Evolutionary conservation across 2,113 vertebrate genomes (phyloP), one percentile per base, ranked within the genome.

Genomic region (Hyperoodon ampullatus): DNA sequence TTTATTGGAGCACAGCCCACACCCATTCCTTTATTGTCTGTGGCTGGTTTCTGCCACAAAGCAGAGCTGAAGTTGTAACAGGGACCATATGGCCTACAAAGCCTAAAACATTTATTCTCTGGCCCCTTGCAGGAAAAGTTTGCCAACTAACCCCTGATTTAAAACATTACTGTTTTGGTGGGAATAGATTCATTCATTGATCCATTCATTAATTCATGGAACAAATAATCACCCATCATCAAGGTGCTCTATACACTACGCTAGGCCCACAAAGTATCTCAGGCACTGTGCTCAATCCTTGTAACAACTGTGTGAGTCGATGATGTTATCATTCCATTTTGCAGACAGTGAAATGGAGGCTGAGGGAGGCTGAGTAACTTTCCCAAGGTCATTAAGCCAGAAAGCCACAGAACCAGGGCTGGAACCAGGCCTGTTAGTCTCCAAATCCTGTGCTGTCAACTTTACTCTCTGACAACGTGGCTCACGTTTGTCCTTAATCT

Each of bases 91-190:
- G 95, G 89, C 44, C 55, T 53, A 18, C 63, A 89, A 75, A 89
- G 19, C 60, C 91, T 95, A 78, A 83, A 77, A 61, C 83, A 75
- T 96, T 95, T 94, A 84, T 80, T 96, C 55, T 58, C 53, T 85
- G 83, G n/a, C 42, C 81, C 70, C 82, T 87, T 74, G 23, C 24
- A 92, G 65, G 83, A 87, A 85, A 93, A 71, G 53, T 71, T 86
- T 97, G 68, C 50, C 50, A 72, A 74, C 72, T 53, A 44, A 88
- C 30, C n/a, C 28, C 44, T 90, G 70, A 97, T 80, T 88, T 96
- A 72, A 82, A 92, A 44, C 28, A 80, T 78, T 65, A 30, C 21
- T 72, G 28, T 88, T 92, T 81, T 35, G 30, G 28, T 74, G 81
- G 53, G 50, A 60, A 78, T 19, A 86, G 55, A 53, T 70, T 70